A percentile compares a stretch with the other conserved stretches of the same genome.
These are phyloP conservation scores for Lepilemur ruficaudatus DNA, from an alignment of 2,797 vertebrate genomes.

Conservation along the genomic window DNA sequence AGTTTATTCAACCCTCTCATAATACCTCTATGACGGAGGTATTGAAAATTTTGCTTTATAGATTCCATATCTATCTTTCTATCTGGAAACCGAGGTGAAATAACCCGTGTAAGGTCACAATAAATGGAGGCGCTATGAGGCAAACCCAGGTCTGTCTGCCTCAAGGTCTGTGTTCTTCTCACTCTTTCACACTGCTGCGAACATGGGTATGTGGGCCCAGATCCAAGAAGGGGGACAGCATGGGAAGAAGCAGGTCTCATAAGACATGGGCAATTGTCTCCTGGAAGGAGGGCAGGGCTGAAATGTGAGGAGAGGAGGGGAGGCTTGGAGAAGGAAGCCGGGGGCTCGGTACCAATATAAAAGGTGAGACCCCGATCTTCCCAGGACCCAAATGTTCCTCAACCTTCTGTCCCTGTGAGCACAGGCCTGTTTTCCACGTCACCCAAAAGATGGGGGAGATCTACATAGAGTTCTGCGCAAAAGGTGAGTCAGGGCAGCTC, in stretches of 20 bases:
- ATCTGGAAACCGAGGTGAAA: neutral
- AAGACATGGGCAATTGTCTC: neutral
- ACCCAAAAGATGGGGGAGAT: neutral
- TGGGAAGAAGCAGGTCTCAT: neutral
- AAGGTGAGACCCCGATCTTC: neutral
- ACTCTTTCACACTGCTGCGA: neutral
- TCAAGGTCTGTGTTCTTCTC: neutral
- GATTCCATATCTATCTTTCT: neutral
- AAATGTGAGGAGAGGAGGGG: neutral
- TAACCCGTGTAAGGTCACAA: neutral
- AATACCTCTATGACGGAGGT: neutral
- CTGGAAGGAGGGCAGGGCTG: neutral
- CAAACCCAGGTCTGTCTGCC: neutral
- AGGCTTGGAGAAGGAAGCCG: neutral
- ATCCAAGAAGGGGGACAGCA: neutral
- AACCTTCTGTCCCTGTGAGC: neutral
- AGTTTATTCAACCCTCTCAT: neutral
- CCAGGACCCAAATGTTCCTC: neutral
- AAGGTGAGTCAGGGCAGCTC: neutral
- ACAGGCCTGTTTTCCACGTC: neutral
- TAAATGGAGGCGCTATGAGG: neutral
- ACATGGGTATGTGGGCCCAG: neutral
- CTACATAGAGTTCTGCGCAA: neutral
- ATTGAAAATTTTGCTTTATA: neutral
- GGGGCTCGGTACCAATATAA: neutral